Evolutionary conservation across 2,113 vertebrate species (phyloP).

Genomic region (Trinectes maculatus): DNA sequence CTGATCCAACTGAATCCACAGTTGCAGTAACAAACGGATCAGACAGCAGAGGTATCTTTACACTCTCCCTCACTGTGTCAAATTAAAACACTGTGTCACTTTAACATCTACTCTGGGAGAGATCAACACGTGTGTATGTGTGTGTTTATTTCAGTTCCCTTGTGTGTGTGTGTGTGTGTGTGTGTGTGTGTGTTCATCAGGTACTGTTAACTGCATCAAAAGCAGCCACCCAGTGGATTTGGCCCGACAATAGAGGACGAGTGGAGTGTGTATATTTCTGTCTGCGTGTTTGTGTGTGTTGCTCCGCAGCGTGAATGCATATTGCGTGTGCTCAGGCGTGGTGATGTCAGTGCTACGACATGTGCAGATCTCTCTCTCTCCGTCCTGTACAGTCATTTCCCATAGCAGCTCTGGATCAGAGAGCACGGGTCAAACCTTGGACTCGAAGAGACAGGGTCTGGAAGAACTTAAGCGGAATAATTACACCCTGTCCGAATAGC

Average conservation of each 20-base stretch:
- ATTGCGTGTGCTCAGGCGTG: constrained; percentile 15
- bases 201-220: constrained; percentile 50
- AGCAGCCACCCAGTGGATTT: constrained; percentile 43
- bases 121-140: constrained; percentile 26
- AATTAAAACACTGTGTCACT: constrained; percentile 32
- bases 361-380: constrained; percentile 40
- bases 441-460: constrained; percentile 54
- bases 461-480: constrained; percentile 72
- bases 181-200: constrained; percentile 30
- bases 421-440: constrained; percentile 54
- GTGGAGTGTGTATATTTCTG: constrained; percentile 6
- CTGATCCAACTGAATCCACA: neutral
- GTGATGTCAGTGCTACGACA: constrained; percentile 64
- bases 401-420: constrained; percentile 56
- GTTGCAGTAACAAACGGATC: constrained; percentile 3
- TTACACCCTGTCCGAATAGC: constrained; percentile 71
- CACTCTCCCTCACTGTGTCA: constrained; percentile 1
- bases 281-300: constrained; percentile 13
- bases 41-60: constrained; percentile 12
- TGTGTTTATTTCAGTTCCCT: constrained; percentile 35
- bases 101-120: constrained; percentile 32
- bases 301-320: constrained; percentile 35
- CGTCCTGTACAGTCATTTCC: constrained; percentile 42
- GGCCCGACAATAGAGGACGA: constrained; percentile 29
- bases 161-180: constrained; percentile 12